Conservation (phyloP, 2,113 vertebrate species). For the Malurus elegans region DNA sequence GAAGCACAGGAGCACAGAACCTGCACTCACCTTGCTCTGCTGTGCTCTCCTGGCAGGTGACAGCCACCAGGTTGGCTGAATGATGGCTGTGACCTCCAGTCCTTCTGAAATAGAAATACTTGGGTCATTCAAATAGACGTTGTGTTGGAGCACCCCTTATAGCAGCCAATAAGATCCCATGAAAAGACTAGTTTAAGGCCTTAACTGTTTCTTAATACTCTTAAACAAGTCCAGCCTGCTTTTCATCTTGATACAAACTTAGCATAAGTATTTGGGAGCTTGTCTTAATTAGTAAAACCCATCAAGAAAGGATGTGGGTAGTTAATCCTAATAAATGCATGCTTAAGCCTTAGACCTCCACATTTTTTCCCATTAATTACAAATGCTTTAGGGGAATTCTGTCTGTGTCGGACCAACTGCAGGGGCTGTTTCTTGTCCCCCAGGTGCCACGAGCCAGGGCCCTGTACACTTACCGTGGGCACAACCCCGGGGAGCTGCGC, state of each 20-base stretch:
- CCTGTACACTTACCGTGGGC: slow-evolving; percentile 75
- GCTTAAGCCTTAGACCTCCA: background rate
- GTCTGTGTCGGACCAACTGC: rapidly evolving
- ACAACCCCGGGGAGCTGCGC: slow-evolving; percentile 75
- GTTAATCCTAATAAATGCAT: background rate
- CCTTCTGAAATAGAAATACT: background rate
- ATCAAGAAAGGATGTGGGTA: slow-evolving; percentile 40
- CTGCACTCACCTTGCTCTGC: background rate
- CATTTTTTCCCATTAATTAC: background rate
- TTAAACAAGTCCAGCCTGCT: slow-evolving; percentile 38
- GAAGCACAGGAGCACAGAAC: background rate
- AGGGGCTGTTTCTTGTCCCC: background rate
- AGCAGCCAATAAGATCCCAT: background rate
- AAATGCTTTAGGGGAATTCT: background rate
- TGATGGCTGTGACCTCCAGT: rapidly evolving
- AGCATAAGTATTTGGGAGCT: slow-evolving; percentile 13
- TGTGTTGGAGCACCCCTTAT: background rate
- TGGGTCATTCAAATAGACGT: background rate
- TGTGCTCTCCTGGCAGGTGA: background rate
- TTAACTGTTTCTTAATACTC: slow-evolving; percentile 38
- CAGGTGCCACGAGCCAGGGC: slow-evolving; percentile 82
- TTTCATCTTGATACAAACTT: slow-evolving; percentile 28
- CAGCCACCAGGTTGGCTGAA: background rate
- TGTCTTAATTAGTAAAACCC: slow-evolving; percentile 11
- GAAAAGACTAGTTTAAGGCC: background rate